Percentiles rank a stretch among this genome's conserved stretches.
Conservation (phyloP, 2,888 invertebrate species). For the Limnephilus rhombicus region DNA sequence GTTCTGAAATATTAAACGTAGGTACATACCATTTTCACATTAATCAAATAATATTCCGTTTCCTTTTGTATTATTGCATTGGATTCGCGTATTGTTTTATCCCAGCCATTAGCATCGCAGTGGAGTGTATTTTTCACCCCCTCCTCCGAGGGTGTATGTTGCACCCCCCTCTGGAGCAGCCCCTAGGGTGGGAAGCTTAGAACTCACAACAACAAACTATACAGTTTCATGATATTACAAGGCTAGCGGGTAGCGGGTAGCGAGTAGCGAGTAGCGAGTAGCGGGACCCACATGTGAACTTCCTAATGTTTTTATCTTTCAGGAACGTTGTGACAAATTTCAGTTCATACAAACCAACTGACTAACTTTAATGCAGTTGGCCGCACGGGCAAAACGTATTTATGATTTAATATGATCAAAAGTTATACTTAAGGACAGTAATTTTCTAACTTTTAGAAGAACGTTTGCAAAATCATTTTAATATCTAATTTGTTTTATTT, state of each 20-base stretch:
- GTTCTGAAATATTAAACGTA: background rate
- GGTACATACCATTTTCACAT: background rate
- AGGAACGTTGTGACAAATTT: background rate
- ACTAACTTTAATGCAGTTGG: background rate
- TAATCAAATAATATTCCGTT: background rate
- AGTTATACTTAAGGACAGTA: background rate
- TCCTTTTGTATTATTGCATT: background rate
- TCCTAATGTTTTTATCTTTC: conserved; percentile 1
- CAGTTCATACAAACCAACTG: background rate
- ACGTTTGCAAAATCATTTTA: no score
- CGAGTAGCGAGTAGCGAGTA: background rate
- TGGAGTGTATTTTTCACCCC: background rate
- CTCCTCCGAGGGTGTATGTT: background rate
- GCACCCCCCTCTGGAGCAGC: background rate
- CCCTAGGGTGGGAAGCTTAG: background rate
- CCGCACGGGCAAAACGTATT: background rate
- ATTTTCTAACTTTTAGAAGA: no score
- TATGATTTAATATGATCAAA: background rate
- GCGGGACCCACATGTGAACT: background rate
- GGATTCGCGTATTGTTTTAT: conserved; percentile 2
- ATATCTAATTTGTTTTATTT: background rate
- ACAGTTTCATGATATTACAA: background rate
- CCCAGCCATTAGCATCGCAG: background rate
- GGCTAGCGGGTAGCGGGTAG: background rate
- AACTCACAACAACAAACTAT: background rate